Conservation (phyloP, 2,888 invertebrate species). For the Xestoiulus laeticollis region DNA sequence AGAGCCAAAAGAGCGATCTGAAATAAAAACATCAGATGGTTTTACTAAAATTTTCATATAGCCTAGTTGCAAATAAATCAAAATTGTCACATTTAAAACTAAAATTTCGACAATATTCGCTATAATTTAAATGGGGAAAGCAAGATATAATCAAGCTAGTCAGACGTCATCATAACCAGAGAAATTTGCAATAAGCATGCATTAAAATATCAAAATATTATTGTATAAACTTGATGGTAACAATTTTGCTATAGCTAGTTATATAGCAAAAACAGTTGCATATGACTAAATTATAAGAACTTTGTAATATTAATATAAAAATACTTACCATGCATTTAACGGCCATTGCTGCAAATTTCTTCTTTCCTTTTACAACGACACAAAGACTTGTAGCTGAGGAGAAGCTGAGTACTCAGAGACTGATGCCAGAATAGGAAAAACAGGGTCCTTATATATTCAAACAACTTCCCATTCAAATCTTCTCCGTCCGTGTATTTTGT, state of each 20-base stretch:
- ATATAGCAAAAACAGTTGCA: no score
- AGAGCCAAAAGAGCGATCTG: conserved; percentile 46
- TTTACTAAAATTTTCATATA: no score
- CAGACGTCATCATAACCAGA: no score
- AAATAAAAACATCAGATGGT: neutral
- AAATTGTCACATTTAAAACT: no score
- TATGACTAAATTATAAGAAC: neutral
- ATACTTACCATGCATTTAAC: conserved; percentile 38
- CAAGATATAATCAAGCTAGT: neutral
- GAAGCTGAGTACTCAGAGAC: neutral
- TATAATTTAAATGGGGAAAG: no score
- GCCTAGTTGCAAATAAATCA: no score
- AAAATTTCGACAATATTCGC: no score
- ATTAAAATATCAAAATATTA: neutral
- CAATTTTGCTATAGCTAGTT: neutral
- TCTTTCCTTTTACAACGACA: neutral
- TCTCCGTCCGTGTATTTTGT: neutral
- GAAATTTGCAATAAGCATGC: no score
- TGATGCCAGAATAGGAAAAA: neutral
- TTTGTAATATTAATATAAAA: neutral
- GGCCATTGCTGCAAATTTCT: conserved; percentile 25
- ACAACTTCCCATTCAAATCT: neutral
- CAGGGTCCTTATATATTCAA: neutral
- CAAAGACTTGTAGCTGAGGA: neutral
- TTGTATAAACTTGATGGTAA: neutral